These are phyloP conservation scores for Sarcophaga bullata DNA, from an alignment of 1,140 invertebrate genomes.

Conservation along the genomic window DNA sequence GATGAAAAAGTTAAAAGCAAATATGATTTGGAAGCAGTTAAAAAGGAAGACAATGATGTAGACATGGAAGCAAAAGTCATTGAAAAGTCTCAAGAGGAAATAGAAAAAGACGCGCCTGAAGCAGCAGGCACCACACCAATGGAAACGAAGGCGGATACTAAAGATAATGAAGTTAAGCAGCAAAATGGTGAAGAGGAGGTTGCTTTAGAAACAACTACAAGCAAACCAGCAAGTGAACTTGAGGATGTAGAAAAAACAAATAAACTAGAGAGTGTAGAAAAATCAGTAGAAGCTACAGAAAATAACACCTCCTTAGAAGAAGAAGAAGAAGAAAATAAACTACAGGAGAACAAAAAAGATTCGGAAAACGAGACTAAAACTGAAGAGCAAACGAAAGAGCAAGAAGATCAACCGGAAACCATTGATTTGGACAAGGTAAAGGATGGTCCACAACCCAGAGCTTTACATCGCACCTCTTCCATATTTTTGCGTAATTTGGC, in stretches of 20 bases:
- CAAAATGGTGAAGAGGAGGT: conserved; percentile 28
- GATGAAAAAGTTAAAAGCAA: conserved; percentile 63
- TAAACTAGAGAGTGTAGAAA: conserved; percentile 35
- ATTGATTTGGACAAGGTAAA: conserved; percentile 67
- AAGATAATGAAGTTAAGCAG: conserved; percentile 16
- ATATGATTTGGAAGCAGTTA: conserved; percentile 64
- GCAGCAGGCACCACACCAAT: conserved; percentile 44
- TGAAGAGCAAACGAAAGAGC: conserved; percentile 40
- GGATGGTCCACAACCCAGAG: conserved; percentile 72
- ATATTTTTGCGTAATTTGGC: conserved; percentile 97
- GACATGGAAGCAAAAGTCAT: conserved; percentile 48
- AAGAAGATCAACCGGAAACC: conserved; percentile 52
- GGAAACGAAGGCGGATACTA: conserved; percentile 42
- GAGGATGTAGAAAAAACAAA: conserved; percentile 31
- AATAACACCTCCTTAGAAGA: neutral
- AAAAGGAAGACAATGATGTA: conserved; percentile 61
- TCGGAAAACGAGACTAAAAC: conserved; percentile 50
- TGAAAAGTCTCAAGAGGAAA: conserved; percentile 42
- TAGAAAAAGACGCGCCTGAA: conserved; percentile 41
- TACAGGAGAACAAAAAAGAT: conserved; percentile 60
- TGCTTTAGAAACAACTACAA: conserved; percentile 40
- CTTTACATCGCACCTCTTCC: conserved; percentile 92
- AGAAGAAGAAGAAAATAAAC: conserved; percentile 42
- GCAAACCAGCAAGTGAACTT: neutral
- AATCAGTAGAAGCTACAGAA: conserved; percentile 25